phyloP scores from a whole-genome alignment of 2,113 vertebrate genomes.

The Perognathus longimembris region DNA sequence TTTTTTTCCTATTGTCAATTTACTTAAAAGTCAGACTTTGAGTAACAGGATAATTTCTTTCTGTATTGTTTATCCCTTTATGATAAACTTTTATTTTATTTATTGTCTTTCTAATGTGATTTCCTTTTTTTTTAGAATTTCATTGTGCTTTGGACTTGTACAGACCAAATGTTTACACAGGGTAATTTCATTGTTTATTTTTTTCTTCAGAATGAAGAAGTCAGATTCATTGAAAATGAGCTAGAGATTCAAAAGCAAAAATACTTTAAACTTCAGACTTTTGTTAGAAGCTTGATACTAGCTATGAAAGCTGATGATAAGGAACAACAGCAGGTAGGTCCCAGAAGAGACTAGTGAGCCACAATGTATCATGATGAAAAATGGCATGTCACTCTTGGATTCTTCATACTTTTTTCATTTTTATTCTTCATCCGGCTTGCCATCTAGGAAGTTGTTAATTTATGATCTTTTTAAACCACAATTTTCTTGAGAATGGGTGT shows the following conservation, averaged over 20 bases:
- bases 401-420: conserved; percentile 25
- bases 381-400: background rate
- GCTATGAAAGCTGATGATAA: conserved; percentile 94
- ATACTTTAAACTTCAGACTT: conserved; percentile 93
- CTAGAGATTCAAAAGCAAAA: conserved; percentile 96
- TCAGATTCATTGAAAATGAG: conserved; percentile 95
- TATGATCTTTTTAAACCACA: conserved; percentile 5
- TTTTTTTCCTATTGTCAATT: conserved; percentile 61
- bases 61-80: conserved; percentile 43
- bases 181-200: conserved; percentile 62
- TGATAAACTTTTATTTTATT: conserved; percentile 23
- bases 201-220: conserved; percentile 93
- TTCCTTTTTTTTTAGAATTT: conserved; percentile 27
- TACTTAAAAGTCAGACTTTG: conserved; percentile 42
- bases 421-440: background rate
- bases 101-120: background rate
- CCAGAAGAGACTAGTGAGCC: background rate
- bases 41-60: conserved; percentile 34
- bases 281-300: conserved; percentile 93
- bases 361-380: conserved; percentile 26
- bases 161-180: background rate
- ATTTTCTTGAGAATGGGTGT: conserved; percentile 20
- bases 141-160: conserved; percentile 34
- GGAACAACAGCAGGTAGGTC: conserved; percentile 94
- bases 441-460: conserved; percentile 27